Evolutionary conservation across 35 echinoderm and acorn worm genomes (phyloP).

Genomic region (Apostichopus japonicus): DNA sequence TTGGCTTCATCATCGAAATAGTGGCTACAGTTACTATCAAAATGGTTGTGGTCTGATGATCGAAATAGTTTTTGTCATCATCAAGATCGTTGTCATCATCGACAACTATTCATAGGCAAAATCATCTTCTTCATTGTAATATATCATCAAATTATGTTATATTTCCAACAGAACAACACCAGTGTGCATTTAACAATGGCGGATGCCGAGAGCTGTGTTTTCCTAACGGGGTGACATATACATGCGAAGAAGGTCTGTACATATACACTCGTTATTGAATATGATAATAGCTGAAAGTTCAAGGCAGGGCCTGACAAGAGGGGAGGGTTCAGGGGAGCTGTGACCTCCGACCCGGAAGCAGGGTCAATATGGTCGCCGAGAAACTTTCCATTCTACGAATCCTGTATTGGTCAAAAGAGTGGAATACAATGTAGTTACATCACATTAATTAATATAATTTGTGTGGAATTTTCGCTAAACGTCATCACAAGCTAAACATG

Average conservation of each 20-base stretch:
- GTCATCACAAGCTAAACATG: not conserved
- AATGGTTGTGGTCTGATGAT: no score
- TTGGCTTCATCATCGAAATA: no score
- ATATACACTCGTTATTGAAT: not conserved
- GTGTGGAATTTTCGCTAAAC: no score
- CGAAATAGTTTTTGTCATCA: no score
- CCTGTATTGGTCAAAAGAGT: not conserved
- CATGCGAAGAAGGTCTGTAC: not conserved
- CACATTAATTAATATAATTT: not conserved
- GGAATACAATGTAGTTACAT: not conserved
- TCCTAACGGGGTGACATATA: not conserved
- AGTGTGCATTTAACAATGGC: not conserved
- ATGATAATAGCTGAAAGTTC: not conserved
- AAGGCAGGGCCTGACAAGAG: not conserved
- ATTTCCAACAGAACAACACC: not conserved
- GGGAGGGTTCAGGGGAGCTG: no score
- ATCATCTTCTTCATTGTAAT: no score
- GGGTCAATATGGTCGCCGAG: not conserved
- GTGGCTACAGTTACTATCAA: no score
- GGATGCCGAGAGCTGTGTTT: conserved; percentile 1
- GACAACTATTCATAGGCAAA: no score
- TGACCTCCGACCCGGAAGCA: not conserved
- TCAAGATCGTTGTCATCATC: no score
- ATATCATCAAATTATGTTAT: not conserved
- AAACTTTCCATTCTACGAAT: not conserved